Evolutionary conservation across 2,113 vertebrate species (phyloP), one percentile per base, ranked within the genome.

Genomic region (Chroicocephalus ridibundus): DNA sequence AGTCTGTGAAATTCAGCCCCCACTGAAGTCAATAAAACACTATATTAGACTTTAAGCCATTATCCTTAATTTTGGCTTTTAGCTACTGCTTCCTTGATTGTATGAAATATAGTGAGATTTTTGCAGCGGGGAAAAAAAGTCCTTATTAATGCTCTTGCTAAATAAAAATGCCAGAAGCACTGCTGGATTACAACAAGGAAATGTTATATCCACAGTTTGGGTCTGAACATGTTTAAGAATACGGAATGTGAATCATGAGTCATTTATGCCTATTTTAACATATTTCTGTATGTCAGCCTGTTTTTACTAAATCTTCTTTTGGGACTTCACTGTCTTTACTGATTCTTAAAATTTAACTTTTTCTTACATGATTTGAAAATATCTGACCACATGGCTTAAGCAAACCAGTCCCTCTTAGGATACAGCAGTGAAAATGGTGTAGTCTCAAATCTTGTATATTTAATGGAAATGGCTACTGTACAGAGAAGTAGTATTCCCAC

Each of bases 381-480:
- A 64, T 46, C 27, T 91, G 87, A 72, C 78, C 14, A 1, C 74
- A 15, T 76, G 54, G 78, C 62, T 82, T 40, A 64, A 96, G 88
- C 36, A 81, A 94, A 52, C 46, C 74, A 54, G 5, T 74, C 78
- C 74, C 88, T 92, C 74, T 78, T 72, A 80, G 83, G 76, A 51
- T 69, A 80, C 5, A 80, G 88, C 68, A 36, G 4, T 86, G 88
- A 86, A 95, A 86, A 90, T 52, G 55, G 22, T 62, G 34, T 57
- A 64, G 60, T 88, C 85, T 88, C 88, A 81, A 60, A 86, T 74
- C 90, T 75, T 75, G 68, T 91, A 14, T 92, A 78, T 95, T 89
- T 84, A 93, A 89, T 97, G 93, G 90, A 87, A 91, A 84, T 84
- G 54, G 81, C 83, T 92, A 47, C 89, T 95, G 40, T 61, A 74